phyloP scores from a whole-genome alignment of 2,888 invertebrate species.

The Trileptium ribeirensis region DNA sequence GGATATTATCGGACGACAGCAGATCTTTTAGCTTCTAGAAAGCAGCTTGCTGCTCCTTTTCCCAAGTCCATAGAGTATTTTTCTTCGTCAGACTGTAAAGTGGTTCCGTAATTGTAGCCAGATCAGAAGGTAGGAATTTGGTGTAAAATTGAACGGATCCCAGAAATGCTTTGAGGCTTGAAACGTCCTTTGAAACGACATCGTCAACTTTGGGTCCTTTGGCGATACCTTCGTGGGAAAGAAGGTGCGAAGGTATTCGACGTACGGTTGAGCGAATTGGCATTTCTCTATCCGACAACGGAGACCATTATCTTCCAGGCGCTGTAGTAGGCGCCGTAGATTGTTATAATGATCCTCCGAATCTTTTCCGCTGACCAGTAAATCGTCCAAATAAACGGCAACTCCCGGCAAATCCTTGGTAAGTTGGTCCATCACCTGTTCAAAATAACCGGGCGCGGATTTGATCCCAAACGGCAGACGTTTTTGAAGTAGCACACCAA shows the following conservation, averaged over 20 bases:
- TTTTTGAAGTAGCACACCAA: constrained; percentile 25
- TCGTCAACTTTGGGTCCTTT: constrained; percentile 26
- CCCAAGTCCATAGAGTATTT: neutral
- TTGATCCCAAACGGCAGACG: constrained; percentile 25
- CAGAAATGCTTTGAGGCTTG: neutral
- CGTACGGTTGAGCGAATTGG: constrained; percentile 12
- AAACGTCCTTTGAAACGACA: constrained; percentile 19
- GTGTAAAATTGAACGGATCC: neutral
- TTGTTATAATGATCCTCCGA: neutral
- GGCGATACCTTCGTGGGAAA: constrained; percentile 19
- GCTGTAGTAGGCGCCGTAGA: neutral
- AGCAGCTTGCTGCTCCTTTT: neutral
- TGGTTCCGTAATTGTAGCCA: neutral
- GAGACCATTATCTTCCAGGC: constrained; percentile 14
- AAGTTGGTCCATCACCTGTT: constrained; percentile 27
- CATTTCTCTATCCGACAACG: constrained; percentile 26
- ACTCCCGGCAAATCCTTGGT: constrained; percentile 26
- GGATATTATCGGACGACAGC: neutral
- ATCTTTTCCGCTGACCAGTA: neutral
- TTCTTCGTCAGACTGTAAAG: neutral
- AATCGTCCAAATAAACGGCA: constrained; percentile 24
- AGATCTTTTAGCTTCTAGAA: neutral
- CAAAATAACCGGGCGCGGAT: constrained; percentile 26
- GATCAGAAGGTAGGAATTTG: neutral
- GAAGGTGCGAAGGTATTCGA: constrained; percentile 11